Base-by-base conservation (phyloP, 1,140 invertebrate genomes). In the Coelopa frigida region DNA sequence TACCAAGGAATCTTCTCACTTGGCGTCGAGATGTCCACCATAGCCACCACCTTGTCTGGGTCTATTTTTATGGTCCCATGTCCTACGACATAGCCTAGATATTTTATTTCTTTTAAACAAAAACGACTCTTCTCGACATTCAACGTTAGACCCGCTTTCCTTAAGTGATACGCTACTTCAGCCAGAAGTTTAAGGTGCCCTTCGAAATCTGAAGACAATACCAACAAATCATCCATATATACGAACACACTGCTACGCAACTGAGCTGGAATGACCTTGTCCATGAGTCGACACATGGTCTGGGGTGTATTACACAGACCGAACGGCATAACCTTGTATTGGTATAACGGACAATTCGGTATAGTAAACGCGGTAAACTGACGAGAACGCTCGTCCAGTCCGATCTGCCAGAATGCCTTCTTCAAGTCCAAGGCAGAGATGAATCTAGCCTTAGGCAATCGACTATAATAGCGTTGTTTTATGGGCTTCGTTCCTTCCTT, bases 331-430 rank as follows among this genome's bases (percentile, higher is more conserved):
- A 37, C 40, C 64, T 65, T 3, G 46, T 48, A 33, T 57, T 64
- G 3, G 56, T 57, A 32, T 54, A 26, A 10, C 45, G 55, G 22
- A 58, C 59, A 10, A 58, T 50, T 35, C 62, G 56, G 49, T n/a
- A 51, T 50, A n/a, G 52, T 50, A 37, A 72, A 70, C 0, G 61
- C 68, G 3, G 72, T 73, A 39, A 71, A 72, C 7, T 54, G 46
- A 23, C 46, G 40, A 12, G 46, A 52, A 7, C 45, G 35, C 7
- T 44, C 15, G 0, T 50, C 46, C 21, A 57, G 36, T 6, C 31
- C 43, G 11, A 64, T 56, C 44, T 60, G 61, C 49, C 52, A 61
- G 31, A 46, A 46, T 17, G 44, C 44, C 20, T 38, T 37, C 21
- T 46, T 46, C 7, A 46, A 22, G 15, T 46, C 44, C 15, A 38